These are phyloP conservation scores for Myiotriccus ornatus DNA, from an alignment of 2,797 vertebrate species.

Conservation along the genomic window DNA sequence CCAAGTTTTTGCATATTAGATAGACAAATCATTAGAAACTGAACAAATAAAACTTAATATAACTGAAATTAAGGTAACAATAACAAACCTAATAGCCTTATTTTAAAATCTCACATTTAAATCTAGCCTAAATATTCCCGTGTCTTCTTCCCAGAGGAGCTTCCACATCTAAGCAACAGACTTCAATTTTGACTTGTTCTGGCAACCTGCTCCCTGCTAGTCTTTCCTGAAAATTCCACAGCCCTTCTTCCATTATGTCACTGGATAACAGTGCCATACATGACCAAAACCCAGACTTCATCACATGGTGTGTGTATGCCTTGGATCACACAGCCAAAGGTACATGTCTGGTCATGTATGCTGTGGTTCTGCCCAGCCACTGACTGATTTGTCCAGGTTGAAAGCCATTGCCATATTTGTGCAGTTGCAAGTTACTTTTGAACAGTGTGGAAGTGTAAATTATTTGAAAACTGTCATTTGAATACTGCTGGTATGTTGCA, in stretches of 20 bases:
- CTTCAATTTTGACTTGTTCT: neutral
- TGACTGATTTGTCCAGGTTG: neutral
- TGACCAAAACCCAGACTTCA: neutral
- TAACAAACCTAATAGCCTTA: neutral
- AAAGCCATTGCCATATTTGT: neutral
- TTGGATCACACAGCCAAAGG: neutral
- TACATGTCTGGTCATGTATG: conserved; percentile 1
- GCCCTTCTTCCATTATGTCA: neutral
- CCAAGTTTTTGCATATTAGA: neutral
- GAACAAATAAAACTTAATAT: neutral
- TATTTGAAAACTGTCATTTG: neutral
- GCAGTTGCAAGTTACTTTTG: neutral
- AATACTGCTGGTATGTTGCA: neutral
- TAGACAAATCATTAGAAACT: neutral
- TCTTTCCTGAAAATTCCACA: conserved; percentile 11
- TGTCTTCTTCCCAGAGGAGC: neutral
- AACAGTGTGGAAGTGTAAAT: neutral
- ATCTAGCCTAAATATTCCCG: neutral
- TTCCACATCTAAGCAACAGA: neutral
- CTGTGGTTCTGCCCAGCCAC: neutral
- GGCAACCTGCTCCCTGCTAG: neutral
- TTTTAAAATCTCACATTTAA: neutral
- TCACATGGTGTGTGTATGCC: neutral
- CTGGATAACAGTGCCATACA: neutral
- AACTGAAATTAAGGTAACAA: neutral